A percentile compares a stretch with the other conserved stretches of the same genome.
phyloP scores from a whole-genome alignment of 2,797 vertebrate genomes.

The Intellagama lesueurii region DNA sequence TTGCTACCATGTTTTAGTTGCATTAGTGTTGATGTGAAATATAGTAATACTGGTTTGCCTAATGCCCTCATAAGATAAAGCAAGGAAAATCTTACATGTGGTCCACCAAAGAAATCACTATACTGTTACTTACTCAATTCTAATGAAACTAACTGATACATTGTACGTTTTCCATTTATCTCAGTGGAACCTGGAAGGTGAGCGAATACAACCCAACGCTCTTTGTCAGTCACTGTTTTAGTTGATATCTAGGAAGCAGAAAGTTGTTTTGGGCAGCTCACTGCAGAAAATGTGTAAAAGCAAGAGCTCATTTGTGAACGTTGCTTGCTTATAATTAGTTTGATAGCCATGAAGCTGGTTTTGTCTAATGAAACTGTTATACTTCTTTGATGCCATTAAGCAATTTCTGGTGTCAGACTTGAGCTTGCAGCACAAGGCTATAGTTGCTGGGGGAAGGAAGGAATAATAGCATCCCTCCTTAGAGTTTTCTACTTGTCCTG shows the following conservation, averaged over 20 bases:
- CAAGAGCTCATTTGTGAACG: neutral
- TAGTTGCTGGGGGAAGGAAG: neutral
- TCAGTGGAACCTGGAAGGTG: neutral
- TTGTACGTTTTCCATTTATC: neutral
- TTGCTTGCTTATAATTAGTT: conserved; percentile 6
- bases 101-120: neutral
- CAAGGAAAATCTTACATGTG: neutral
- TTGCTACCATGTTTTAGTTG: neutral
- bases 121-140: neutral
- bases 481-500: neutral
- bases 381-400: conserved; percentile 2
- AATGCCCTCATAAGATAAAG: neutral
- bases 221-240: neutral
- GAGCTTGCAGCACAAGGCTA: neutral
- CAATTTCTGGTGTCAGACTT: neutral
- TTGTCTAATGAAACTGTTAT: conserved; percentile 4
- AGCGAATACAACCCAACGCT: neutral
- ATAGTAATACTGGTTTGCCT: neutral
- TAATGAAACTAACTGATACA: neutral
- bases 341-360: conserved; percentile 5
- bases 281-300: neutral
- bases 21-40: neutral
- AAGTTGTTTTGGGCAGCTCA: neutral
- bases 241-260: neutral
- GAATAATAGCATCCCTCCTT: neutral